Percentiles rank a stretch among this genome's conserved stretches.
These are phyloP conservation scores for Sardinella longiceps DNA, from an alignment of 2,797 vertebrate genomes.

Conservation along the genomic window DNA sequence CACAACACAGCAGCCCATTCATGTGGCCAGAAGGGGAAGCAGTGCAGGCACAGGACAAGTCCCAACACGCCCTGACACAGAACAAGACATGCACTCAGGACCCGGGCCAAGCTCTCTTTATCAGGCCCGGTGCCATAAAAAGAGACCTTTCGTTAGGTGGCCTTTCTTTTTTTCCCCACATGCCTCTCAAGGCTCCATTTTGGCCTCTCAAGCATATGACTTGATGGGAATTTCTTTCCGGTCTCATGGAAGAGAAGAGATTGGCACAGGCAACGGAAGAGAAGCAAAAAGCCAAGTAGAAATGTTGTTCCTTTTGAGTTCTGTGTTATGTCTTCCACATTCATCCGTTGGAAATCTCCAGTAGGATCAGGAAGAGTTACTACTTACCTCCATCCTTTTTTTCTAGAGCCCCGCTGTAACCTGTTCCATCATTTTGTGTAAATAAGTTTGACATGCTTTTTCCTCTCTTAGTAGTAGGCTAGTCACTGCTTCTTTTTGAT, in stretches of 20 bases:
- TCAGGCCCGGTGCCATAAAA: background rate
- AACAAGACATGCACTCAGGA: background rate
- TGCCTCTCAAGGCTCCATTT: background rate
- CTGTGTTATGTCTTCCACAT: conserved; percentile 7
- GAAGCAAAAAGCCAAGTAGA: background rate
- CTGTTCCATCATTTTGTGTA: background rate
- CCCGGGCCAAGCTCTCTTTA: background rate
- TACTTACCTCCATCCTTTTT: background rate
- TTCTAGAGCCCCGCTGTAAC: background rate
- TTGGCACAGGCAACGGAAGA: background rate
- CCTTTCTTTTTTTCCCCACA: background rate
- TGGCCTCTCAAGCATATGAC: background rate
- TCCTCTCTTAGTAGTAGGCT: background rate
- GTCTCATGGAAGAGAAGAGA: background rate
- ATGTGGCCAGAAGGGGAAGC: background rate
- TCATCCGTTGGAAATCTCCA: background rate
- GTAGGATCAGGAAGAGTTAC: background rate
- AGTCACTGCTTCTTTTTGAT: too few relatives aligned
- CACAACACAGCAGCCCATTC: background rate
- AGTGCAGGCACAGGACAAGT: conserved; percentile 14
- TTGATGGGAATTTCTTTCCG: background rate
- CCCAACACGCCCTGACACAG: background rate
- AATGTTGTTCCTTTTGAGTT: background rate
- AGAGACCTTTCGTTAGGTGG: background rate
- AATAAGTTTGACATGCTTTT: background rate